Conservation (phyloP, 2,797 vertebrate species). For the Hylomyscus alleni region DNA sequence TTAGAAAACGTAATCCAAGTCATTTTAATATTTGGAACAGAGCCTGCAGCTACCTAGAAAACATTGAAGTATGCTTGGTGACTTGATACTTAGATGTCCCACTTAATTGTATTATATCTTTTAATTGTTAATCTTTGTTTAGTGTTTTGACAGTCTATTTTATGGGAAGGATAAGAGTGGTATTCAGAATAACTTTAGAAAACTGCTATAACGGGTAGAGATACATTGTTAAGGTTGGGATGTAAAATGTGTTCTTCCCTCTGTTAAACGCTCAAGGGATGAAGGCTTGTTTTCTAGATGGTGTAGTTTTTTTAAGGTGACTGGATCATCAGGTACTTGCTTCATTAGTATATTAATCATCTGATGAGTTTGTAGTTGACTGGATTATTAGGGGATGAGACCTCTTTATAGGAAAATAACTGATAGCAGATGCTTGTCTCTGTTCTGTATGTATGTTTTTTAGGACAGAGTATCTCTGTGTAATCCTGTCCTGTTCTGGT, state of each 20-base stretch:
- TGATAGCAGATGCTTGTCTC: background rate
- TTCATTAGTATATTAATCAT: background rate
- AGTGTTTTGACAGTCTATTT: slow-evolving; percentile 12
- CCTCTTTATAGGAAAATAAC: background rate
- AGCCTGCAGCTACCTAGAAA: background rate
- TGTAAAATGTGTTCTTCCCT: background rate
- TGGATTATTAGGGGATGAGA: background rate
- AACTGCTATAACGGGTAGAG: slow-evolving; percentile 16
- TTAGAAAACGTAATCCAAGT: slow-evolving; percentile 3
- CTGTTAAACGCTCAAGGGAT: too few relatives aligned
- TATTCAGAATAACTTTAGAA: slow-evolving; percentile 16
- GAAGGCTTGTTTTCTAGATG: background rate
- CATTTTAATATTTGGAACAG: background rate
- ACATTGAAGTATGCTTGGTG: background rate
- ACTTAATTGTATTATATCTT: slow-evolving; percentile 6
- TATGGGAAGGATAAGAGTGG: background rate
- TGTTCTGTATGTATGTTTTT: background rate
- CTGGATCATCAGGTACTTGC: background rate
- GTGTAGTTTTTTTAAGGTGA: background rate
- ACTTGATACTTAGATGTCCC: slow-evolving; percentile 26
- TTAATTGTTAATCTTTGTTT: slow-evolving; percentile 20
- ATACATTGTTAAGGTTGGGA: background rate
- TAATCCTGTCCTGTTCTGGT: background rate
- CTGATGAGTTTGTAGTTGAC: background rate
- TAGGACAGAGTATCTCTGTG: background rate